Conservation (phyloP, 2,113 vertebrate genomes). For the Hyperoodon ampullatus region DNA sequence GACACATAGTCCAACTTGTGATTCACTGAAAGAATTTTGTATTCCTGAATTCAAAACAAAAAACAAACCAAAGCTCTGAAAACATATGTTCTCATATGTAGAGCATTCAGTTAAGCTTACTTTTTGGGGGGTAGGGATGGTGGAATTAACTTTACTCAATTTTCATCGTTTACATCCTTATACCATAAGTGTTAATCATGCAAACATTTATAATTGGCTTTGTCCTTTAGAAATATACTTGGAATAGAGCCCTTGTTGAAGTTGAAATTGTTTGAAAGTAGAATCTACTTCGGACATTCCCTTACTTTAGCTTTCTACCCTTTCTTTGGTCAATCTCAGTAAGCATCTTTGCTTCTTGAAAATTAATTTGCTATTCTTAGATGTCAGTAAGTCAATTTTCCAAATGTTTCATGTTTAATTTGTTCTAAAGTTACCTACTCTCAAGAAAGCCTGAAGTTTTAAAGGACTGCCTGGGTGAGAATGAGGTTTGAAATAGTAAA, state of each 20-base stretch:
- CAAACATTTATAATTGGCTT: neutral
- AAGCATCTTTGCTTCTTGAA: neutral
- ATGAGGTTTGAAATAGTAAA: neutral
- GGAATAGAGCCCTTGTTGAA: neutral
- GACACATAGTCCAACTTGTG: neutral
- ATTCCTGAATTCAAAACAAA: neutral
- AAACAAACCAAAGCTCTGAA: neutral
- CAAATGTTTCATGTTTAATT: slow-evolving; percentile 12
- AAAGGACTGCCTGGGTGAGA: neutral
- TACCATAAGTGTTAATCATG: neutral
- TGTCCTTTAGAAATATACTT: neutral
- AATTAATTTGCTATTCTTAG: slow-evolving; percentile 20
- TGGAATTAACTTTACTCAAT: slow-evolving; percentile 14
- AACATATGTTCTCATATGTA: neutral
- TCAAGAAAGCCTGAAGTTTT: slow-evolving; percentile 7
- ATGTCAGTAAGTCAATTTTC: slow-evolving; percentile 9
- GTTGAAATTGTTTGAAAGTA: neutral
- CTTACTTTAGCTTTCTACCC: neutral
- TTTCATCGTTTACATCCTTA: neutral
- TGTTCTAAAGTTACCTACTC: neutral
- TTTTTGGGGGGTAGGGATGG: neutral
- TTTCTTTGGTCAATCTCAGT: neutral
- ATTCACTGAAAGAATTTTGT: neutral
- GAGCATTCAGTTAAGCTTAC: neutral
- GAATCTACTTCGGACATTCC: neutral